A percentile compares a stretch with the other conserved stretches of the same genome.
Conservation (phyloP, 1,140 invertebrate genomes). For the Trachymyrmex septentrionalis region DNA sequence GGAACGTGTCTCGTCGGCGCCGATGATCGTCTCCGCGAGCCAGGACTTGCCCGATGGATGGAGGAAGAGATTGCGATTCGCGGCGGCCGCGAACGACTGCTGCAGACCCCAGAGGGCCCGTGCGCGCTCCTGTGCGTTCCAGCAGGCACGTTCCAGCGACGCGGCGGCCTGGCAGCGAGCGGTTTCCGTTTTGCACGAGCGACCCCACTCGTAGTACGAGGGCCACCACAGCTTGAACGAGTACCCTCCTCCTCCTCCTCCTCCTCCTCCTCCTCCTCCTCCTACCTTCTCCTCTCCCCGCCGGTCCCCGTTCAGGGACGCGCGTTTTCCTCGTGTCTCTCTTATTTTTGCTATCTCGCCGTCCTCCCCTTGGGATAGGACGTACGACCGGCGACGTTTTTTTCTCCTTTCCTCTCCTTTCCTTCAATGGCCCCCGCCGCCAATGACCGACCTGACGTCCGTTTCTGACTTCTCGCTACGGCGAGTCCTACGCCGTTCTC, state of each 20-base stretch:
- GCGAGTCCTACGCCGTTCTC: constrained; percentile 11
- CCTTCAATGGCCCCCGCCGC: background rate
- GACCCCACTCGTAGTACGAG: constrained; percentile 58
- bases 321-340: constrained; percentile 47
- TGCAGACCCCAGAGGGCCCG: constrained; percentile 71
- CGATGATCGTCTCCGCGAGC: constrained; percentile 73
- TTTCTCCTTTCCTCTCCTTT: constrained; percentile 14
- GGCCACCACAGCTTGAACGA: constrained; percentile 72
- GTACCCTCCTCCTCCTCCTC: too few species aligned
- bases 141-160: constrained; percentile 65
- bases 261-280: too few species aligned
- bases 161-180: constrained; percentile 59
- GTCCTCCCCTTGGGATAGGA: constrained; percentile 54
- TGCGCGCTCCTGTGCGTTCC: constrained; percentile 68
- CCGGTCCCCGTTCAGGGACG: constrained; percentile 35
- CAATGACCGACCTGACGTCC: background rate
- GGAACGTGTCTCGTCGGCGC: constrained; percentile 80
- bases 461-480: constrained; percentile 21
- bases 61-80: constrained; percentile 67
- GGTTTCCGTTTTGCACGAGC: constrained; percentile 72
- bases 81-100: constrained; percentile 67
- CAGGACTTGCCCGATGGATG: constrained; percentile 70
- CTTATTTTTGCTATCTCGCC: constrained; percentile 41
- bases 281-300: constrained; percentile 26
- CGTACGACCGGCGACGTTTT: constrained; percentile 25